Percentiles rank a stretch among this genome's conserved stretches.
Evolutionary conservation across 2,113 vertebrate species (phyloP).

Genomic region (Corvus cornix): DNA sequence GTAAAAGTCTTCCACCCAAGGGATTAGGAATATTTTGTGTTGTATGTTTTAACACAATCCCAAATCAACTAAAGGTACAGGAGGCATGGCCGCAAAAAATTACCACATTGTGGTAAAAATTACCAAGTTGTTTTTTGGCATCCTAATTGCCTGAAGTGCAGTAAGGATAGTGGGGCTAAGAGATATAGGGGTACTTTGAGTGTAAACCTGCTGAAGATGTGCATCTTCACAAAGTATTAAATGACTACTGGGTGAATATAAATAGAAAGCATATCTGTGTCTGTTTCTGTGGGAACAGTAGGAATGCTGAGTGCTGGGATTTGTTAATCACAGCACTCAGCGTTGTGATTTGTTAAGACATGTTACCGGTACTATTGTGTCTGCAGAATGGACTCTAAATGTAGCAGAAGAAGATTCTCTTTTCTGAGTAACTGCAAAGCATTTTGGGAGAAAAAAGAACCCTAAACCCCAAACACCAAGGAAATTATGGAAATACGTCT

Average conservation of each 20-base stretch:
- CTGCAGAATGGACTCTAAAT: not conserved
- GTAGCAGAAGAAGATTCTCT: not conserved
- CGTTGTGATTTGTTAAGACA: not conserved
- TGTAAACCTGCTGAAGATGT: not conserved
- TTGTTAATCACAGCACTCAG: not conserved
- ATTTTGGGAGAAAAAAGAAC: not conserved
- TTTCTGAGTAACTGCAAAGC: not conserved
- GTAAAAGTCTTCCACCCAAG: not conserved
- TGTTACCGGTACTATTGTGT: not conserved
- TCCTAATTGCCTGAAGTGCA: not conserved
- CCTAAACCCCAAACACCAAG: fast-evolving
- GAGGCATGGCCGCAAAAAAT: not conserved
- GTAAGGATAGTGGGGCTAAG: not conserved
- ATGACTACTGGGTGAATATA: not conserved
- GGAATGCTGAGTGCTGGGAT: not conserved
- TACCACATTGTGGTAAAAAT: not conserved
- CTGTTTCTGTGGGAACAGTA: not conserved
- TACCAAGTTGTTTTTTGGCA: not conserved
- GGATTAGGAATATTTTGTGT: not conserved
- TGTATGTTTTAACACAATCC: not conserved
- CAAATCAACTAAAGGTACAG: not conserved
- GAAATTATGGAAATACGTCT: not conserved
- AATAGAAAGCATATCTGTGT: not conserved
- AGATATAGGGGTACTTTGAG: not conserved
- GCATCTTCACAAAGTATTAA: not conserved